Evolutionary conservation across 2,113 vertebrate species (phyloP).

Genomic region (Chinchilla lanigera): DNA sequence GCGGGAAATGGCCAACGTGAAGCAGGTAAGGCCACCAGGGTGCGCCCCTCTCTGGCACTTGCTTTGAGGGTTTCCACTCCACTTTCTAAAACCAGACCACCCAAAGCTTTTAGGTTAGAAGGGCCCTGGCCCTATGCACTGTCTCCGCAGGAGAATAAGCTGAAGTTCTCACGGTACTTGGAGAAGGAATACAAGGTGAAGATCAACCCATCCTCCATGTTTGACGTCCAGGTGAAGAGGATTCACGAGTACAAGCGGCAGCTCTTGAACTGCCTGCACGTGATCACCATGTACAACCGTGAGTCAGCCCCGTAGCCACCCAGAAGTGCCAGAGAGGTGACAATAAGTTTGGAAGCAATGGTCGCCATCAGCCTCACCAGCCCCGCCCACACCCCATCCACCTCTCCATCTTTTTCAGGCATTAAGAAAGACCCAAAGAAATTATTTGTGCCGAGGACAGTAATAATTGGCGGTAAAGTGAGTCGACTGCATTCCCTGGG

Average conservation of each 20-base stretch:
- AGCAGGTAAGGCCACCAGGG: conserved; percentile 89
- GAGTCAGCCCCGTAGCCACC: conserved; percentile 70
- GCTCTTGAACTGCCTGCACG: conserved; percentile 96
- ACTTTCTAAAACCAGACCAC: neutral
- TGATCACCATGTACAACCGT: conserved; percentile 98
- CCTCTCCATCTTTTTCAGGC: conserved; percentile 85
- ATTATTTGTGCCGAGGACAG: conserved; percentile 93
- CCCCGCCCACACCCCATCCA: neutral
- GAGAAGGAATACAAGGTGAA: conserved; percentile 95
- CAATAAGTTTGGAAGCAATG: neutral
- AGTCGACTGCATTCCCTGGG: neutral
- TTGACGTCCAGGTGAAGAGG: conserved; percentile 97
- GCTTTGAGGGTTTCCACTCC: neutral
- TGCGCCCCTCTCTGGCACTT: rapidly evolving
- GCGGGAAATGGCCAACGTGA: conserved; percentile 93
- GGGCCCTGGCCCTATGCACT: neutral
- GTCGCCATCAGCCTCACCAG: rapidly evolving
- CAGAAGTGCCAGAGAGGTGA: neutral
- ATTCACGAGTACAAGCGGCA: conserved; percentile 99
- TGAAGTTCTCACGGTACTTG: conserved; percentile 94
- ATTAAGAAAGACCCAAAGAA: conserved; percentile 92
- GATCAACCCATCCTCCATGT: conserved; percentile 96
- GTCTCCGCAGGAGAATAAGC: conserved; percentile 94
- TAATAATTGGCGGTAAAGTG: conserved; percentile 98
- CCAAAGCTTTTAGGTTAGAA: neutral